Evolutionary conservation across 2,888 invertebrate genomes (phyloP), one percentile per base, ranked within the genome.

Genomic region (Meteorus colon): DNA sequence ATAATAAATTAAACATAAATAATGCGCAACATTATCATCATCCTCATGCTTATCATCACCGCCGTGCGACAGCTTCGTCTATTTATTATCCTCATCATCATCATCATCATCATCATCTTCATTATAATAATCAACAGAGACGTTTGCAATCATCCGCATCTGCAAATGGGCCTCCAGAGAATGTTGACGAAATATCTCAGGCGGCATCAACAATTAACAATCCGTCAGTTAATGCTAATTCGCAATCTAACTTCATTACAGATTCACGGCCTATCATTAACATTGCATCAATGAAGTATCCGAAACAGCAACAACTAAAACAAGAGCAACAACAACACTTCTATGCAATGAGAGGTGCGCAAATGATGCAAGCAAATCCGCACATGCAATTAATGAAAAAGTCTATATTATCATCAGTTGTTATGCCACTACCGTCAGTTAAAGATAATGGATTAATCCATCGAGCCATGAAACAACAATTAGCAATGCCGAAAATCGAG

Each of bases 201-300:
- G 48, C 73, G 31, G 62, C 70, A 16, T 51, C 74, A 55, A 65
- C 77, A 37, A 69, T 73, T 12, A 31, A 63, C 48, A 55, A 34
- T 37, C 27, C 84, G 51, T 6, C 55, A 24, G 55, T 55, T 19
- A 8, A 55, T 19, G 81, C 86, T 86, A 87, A 88, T 82, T 84
- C 82, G 79, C 84, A 86, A 83, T 87, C 88, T 88, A 88, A 89
- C 86, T 83, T 88, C 84, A 80, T 89, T 89, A 78, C 89, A 89
- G 89, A 89, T 88, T 82, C 85, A 76, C 84, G 84, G 82, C 84
- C 86, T 80, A 82, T 81, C 81, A 83, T 86, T 84, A 86, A 79
- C 84, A 84, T 84, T 78, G 84, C 81, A 74, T 79, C 78, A 79
- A 82, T 77, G 78, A 86, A 85, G 84, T 82, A 84, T 82, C 77